Conservation (phyloP, 2,797 vertebrate species). For the Eulemur albifrons region DNA sequence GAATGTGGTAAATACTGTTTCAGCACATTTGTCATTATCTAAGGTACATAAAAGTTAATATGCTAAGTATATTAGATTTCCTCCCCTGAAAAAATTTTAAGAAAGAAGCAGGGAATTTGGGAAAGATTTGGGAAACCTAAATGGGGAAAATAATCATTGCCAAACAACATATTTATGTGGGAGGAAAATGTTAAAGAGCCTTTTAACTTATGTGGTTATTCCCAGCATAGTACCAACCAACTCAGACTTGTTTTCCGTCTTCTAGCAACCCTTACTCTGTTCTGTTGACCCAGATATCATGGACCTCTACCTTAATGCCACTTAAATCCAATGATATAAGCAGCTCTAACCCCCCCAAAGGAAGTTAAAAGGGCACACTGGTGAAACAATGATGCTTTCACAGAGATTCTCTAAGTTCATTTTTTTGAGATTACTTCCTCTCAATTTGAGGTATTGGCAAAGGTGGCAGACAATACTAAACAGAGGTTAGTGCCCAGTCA, state of each 20-base stretch:
- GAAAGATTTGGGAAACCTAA: neutral
- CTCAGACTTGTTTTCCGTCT: neutral
- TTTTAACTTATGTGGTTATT: neutral
- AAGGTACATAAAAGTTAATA: neutral
- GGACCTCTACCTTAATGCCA: neutral
- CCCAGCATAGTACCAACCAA: neutral
- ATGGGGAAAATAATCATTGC: neutral
- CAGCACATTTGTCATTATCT: neutral
- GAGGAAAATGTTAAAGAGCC: neutral
- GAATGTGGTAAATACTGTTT: neutral
- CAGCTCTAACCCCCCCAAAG: neutral
- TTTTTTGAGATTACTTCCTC: neutral
- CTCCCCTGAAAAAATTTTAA: neutral
- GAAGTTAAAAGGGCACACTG: neutral
- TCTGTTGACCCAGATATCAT: neutral
- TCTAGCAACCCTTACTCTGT: neutral
- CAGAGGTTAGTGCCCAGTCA: neutral
- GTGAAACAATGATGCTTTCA: neutral
- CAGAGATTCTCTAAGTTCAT: neutral
- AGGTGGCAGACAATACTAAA: neutral
- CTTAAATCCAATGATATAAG: neutral
- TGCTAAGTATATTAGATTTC: neutral
- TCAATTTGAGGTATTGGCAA: neutral
- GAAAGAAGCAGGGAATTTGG: neutral
- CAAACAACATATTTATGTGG: neutral